These are phyloP conservation scores for Myotis vivesi DNA, from an alignment of 2,797 vertebrate genomes.

Conservation along the genomic window DNA sequence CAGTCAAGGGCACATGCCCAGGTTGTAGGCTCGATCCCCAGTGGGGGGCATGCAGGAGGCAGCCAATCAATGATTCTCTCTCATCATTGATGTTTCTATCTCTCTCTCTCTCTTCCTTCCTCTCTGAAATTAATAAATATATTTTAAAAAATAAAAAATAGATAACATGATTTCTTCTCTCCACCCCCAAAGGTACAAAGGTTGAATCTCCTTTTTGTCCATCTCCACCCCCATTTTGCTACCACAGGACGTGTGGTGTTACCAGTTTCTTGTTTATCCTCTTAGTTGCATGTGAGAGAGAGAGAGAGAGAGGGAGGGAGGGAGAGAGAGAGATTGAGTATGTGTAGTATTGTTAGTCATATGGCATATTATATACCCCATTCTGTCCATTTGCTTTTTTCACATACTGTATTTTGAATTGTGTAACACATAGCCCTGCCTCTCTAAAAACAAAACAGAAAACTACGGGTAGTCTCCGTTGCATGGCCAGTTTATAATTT, in stretches of 20 bases:
- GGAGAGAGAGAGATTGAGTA: not conserved
- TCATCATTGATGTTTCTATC: no score
- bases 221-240: not conserved
- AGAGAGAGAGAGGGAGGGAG: not conserved
- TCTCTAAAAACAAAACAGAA: not conserved
- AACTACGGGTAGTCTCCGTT: not conserved
- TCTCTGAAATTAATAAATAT: no score
- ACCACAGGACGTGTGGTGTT: not conserved
- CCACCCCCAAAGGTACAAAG: not conserved
- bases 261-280: not conserved
- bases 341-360: not conserved
- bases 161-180: not conserved
- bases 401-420: constrained; percentile 1
- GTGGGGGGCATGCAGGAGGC: no score
- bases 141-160: not conserved
- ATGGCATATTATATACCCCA: not conserved
- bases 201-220: not conserved
- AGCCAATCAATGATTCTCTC: no score
- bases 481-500: constrained; percentile 26
- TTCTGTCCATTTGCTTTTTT: not conserved
- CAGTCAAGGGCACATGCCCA: no score
- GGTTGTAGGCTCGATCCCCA: no score
- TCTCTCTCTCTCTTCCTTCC: no score
- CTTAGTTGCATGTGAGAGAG: not conserved
- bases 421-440: not conserved